A percentile compares a stretch with the other conserved stretches of the same genome.
These are phyloP conservation scores for Bilobella aurantiaca DNA, from an alignment of 1,140 invertebrate species.

Conservation along the genomic window DNA sequence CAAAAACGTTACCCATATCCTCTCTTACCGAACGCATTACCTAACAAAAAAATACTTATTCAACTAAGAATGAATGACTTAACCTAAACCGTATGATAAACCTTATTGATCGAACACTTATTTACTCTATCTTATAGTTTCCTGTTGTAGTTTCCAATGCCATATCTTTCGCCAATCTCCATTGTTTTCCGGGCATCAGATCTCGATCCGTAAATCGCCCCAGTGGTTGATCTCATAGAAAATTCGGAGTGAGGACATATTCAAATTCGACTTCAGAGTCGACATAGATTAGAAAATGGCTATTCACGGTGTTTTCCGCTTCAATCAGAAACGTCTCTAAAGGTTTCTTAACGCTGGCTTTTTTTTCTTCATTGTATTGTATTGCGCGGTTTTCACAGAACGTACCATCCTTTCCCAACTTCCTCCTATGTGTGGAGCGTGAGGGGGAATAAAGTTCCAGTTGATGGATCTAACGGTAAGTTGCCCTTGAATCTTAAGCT, in stretches of 20 bases:
- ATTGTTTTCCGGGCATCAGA: constrained; percentile 8
- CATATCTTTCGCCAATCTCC: constrained; percentile 11
- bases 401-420: constrained; percentile 38
- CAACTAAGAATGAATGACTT: too few relatives aligned
- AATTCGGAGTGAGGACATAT: constrained; percentile 34
- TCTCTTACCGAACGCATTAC: too few relatives aligned
- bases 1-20: too few relatives aligned
- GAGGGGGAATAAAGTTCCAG: too few relatives aligned
- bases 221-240: constrained; percentile 20
- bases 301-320: constrained; percentile 37
- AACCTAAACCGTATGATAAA: too few relatives aligned
- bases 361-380: constrained; percentile 7
- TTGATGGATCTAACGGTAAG: too few relatives aligned
- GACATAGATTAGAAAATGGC: constrained; percentile 31
- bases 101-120: too few relatives aligned
- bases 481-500: too few relatives aligned
- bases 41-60: too few relatives aligned
- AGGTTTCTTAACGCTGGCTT: constrained; percentile 31
- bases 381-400: constrained; percentile 36
- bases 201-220: constrained; percentile 7
- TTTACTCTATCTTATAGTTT: too few relatives aligned
- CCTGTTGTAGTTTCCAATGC: too few relatives aligned
- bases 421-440: too few relatives aligned
- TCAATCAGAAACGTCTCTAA: constrained; percentile 35
- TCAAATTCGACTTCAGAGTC: constrained; percentile 36